Evolutionary conservation across 2,888 invertebrate genomes (phyloP), one percentile per base, ranked within the genome.

Genomic region (Apodemia mormo): DNA sequence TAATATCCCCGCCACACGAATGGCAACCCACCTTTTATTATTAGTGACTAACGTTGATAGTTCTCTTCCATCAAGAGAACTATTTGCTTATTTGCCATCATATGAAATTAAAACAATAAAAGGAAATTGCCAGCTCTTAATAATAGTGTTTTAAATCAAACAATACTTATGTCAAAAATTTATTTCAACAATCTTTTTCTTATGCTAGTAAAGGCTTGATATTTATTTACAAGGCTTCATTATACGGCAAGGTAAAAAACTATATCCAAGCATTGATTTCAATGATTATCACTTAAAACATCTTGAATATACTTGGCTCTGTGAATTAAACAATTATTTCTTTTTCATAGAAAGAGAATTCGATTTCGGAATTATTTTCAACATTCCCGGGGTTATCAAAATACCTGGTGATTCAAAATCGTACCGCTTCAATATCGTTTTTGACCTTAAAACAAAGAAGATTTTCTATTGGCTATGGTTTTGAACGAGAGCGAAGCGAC

Each of bases 141-240:
- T 56, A 56, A 9, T 29, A 40, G 40, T 9, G 22, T 9, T 56
- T 56, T 9, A 80, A 88, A 84, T 85, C 69, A 89, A 90, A 90
- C 84, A 89, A 80, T 81, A 82, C 81, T 86, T 87, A 80, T 89
- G 83, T 88, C 83, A 88, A 90, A 88, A 81, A 82, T 82, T 90
- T 91, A 88, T 88, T 87, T 92, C 80, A 93, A 92, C 92, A 89
- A 92, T 89, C 82, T 30, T 58, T 88, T 87, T 89, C 90, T 90
- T 92, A 92, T 70, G 79, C 84, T 90, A 88, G 82, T 90, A 92
- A 92, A 93, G 91, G 92, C 92, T 89, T 89, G 86, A 85, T 89
- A 88, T 87, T 85, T 92, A 93, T 93, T 88, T 93, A 93, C 92
- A 93, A 88, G 92, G 92, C 90, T 90, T 90, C 82, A 90, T 89